These are phyloP conservation scores for Contarinia nasturtii DNA, from an alignment of 1,140 invertebrate genomes.

Conservation along the genomic window DNA sequence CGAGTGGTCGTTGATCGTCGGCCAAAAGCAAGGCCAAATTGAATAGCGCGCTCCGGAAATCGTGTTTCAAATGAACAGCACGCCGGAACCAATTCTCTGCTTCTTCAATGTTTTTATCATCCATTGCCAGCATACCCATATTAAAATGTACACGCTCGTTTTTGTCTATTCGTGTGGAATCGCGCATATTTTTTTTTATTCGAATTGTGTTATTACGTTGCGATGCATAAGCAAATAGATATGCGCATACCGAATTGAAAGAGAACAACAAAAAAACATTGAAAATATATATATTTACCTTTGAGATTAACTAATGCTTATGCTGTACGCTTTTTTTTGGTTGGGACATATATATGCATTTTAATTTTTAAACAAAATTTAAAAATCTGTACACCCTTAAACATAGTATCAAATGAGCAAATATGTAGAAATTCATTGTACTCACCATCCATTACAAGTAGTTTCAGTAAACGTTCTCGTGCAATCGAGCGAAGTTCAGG, in stretches of 20 bases:
- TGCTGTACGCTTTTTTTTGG: no score
- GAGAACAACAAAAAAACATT: no score
- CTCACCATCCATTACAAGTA: conserved; percentile 50
- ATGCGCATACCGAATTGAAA: not conserved
- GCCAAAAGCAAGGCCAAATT: conserved; percentile 82
- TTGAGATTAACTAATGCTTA: no score
- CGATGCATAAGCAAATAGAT: not conserved
- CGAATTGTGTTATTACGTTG: not conserved
- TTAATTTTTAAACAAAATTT: no score
- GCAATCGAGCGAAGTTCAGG: conserved; percentile 60
- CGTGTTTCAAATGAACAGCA: conserved; percentile 62
- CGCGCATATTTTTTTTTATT: not conserved
- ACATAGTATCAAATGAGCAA: no score
- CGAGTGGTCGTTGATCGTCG: conserved; percentile 68
- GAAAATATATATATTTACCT: no score
- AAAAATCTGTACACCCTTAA: no score
- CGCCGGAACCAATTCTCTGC: conserved; percentile 79
- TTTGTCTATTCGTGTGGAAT: conserved; percentile 28
- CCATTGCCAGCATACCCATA: conserved; percentile 91
- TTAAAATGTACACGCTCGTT: conserved; percentile 89
- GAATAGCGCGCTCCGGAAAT: conserved; percentile 84
- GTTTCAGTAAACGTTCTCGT: conserved; percentile 55
- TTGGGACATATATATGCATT: no score
- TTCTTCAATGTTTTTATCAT: conserved; percentile 68
- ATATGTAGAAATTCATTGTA: not conserved